Conservation (phyloP, 2,888 invertebrate species). For the Parnassius smintheus region DNA sequence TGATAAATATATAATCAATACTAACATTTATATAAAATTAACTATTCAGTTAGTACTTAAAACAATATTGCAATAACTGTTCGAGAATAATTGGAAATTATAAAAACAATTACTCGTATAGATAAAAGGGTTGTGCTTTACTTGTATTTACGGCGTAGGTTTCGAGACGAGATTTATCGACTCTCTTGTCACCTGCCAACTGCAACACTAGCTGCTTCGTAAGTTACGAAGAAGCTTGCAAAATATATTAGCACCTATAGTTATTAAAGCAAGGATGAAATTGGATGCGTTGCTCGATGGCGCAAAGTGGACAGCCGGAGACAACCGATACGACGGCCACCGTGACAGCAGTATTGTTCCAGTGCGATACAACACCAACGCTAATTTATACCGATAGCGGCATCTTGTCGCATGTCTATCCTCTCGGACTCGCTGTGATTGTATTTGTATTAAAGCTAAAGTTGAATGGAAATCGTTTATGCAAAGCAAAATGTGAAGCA, state of each 20-base stretch:
- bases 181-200: slow-evolving; percentile 69
- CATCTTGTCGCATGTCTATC: slow-evolving; percentile 57
- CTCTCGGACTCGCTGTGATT: slow-evolving; percentile 34
- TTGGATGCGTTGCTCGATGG: slow-evolving; percentile 33
- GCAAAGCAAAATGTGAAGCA: slow-evolving; percentile 12
- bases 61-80: not conserved
- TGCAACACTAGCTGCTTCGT: slow-evolving; percentile 61
- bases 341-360: slow-evolving; percentile 72
- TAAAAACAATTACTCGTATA: slow-evolving; percentile 52
- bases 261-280: slow-evolving; percentile 38
- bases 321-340: slow-evolving; percentile 62
- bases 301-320: slow-evolving; percentile 54
- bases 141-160: slow-evolving; percentile 57
- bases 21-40: too few relatives aligned
- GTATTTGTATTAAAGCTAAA: slow-evolving; percentile 20
- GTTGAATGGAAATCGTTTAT: slow-evolving; percentile 20
- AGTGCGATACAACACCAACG: slow-evolving; percentile 57
- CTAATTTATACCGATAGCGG: slow-evolving; percentile 74
- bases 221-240: slow-evolving; percentile 40
- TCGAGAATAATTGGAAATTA: slow-evolving; percentile 50
- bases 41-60: not conserved
- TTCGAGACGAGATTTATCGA: slow-evolving; percentile 64
- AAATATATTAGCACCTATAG: slow-evolving; percentile 40
- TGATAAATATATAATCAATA: too few relatives aligned
- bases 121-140: slow-evolving; percentile 55